Percentiles rank a stretch among this genome's conserved stretches.
Conservation (phyloP, 2,797 vertebrate genomes). For the Parambassis ranga region DNA sequence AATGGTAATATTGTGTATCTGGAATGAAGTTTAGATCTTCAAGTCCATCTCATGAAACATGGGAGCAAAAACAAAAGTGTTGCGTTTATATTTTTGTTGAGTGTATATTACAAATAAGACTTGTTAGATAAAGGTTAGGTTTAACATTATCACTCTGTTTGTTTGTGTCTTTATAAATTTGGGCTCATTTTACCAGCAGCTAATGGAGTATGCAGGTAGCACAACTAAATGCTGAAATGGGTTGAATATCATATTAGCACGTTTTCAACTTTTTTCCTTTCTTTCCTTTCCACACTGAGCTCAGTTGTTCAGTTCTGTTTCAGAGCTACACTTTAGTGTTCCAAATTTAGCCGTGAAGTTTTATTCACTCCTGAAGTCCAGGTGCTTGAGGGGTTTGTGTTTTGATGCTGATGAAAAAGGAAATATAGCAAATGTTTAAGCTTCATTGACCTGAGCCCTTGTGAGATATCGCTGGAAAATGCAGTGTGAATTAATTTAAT, state of each 20-base stretch:
- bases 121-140: neutral
- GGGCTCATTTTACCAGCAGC: slow-evolving; percentile 36
- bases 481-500: slow-evolving; percentile 17
- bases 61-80: no score
- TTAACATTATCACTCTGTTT: neutral
- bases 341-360: slow-evolving; percentile 40
- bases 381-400: slow-evolving; percentile 45
- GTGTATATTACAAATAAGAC: slow-evolving; percentile 4
- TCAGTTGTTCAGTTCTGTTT: slow-evolving; percentile 18
- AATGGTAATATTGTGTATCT: no score
- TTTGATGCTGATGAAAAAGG: slow-evolving; percentile 47
- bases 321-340: slow-evolving; percentile 20
- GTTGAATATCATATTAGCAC: slow-evolving; percentile 80
- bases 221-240: no score
- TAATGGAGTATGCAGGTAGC: slow-evolving; percentile 30
- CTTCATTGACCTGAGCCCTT: slow-evolving; percentile 24
- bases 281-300: slow-evolving; percentile 21
- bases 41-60: no score
- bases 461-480: slow-evolving; percentile 19
- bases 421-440: slow-evolving; percentile 39
- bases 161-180: slow-evolving; percentile 10
- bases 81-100: no score
- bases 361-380: slow-evolving; percentile 44
- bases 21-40: no score
- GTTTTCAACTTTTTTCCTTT: slow-evolving; percentile 39